Conservation (phyloP, 64 coral and sea anemone species). For the Acropora yongei region DNA sequence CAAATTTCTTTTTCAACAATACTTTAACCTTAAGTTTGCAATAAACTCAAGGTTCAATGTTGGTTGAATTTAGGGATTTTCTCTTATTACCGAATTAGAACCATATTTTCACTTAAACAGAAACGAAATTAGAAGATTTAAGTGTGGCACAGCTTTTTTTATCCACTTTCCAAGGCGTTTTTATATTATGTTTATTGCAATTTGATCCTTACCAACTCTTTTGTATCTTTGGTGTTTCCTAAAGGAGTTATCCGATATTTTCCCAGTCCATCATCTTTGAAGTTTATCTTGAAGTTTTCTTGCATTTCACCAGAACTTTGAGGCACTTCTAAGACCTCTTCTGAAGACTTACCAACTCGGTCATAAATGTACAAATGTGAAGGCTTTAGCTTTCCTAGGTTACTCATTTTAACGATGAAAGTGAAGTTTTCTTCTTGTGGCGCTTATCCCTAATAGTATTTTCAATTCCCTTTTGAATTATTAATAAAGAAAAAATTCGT, state of each 20-base stretch:
- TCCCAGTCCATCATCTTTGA: slow-evolving; percentile 70
- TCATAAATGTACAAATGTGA: slow-evolving; percentile 63
- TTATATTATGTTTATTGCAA: no score
- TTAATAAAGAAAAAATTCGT: not conserved
- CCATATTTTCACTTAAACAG: no score
- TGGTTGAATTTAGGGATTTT: not conserved
- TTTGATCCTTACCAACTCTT: slow-evolving; percentile 7
- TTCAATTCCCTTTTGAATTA: not conserved
- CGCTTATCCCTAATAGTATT: no score
- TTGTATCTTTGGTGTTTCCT: not conserved
- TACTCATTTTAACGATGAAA: slow-evolving; percentile 24
- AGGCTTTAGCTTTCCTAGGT: slow-evolving; percentile 57
- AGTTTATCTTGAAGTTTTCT: slow-evolving; percentile 23
- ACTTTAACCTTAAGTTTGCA: not conserved
- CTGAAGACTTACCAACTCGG: not conserved
- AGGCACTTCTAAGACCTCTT: not conserved
- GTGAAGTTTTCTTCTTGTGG: not conserved
- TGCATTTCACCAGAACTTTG: slow-evolving; percentile 2
- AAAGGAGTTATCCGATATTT: slow-evolving; percentile 67
- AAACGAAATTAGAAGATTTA: no score
- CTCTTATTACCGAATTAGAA: no score
- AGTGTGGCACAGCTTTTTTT: no score
- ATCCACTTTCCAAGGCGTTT: no score
- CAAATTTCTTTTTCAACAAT: not conserved
- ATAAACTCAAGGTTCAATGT: not conserved